Evolutionary conservation across 1,140 invertebrate species (phyloP).

Genomic region (Phthorimaea operculella): DNA sequence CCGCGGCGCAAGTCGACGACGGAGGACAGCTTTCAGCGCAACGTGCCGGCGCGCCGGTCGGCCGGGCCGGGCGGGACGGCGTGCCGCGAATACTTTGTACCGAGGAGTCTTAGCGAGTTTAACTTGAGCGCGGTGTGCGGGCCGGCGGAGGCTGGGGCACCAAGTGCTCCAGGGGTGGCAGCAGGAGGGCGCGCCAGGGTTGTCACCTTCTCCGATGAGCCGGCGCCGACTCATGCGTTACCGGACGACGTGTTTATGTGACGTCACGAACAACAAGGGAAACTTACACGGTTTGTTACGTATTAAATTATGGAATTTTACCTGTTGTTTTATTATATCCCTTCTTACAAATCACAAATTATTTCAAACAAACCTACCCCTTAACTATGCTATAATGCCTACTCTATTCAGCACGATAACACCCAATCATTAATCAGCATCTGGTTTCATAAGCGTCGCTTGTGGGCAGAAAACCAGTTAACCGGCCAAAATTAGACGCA

Average conservation of each 20-base stretch:
- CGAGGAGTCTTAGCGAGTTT: slow-evolving; percentile 83
- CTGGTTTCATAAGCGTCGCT: too few species aligned
- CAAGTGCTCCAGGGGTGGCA: slow-evolving; percentile 24
- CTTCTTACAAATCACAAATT: background rate
- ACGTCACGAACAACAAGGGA: slow-evolving; percentile 22
- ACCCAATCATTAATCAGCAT: too few species aligned
- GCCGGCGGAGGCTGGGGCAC: slow-evolving; percentile 40
- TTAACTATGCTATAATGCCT: too few species aligned
- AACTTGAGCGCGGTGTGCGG: slow-evolving; percentile 74
- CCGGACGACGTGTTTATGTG: slow-evolving; percentile 64
- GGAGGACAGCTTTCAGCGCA: slow-evolving; percentile 71
- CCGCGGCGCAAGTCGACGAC: slow-evolving; percentile 69
- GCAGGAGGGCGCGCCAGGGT: slow-evolving; percentile 74
- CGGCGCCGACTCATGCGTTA: slow-evolving; percentile 24
- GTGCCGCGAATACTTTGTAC: slow-evolving; percentile 84
- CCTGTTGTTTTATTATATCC: slow-evolving; percentile 13
- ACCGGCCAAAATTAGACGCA: too few species aligned
- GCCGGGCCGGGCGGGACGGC: slow-evolving; percentile 71
- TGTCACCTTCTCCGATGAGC: slow-evolving; percentile 84
- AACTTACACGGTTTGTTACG: slow-evolving; percentile 49
- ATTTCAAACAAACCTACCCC: too few species aligned
- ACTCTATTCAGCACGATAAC: too few species aligned
- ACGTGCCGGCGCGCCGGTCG: slow-evolving; percentile 72
- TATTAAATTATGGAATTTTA: slow-evolving; percentile 48
- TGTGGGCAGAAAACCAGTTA: too few species aligned